Percentiles rank a stretch among this genome's conserved stretches.
These are phyloP conservation scores for Platichthys stellatus DNA, from an alignment of 2,113 vertebrate genomes.

Conservation along the genomic window DNA sequence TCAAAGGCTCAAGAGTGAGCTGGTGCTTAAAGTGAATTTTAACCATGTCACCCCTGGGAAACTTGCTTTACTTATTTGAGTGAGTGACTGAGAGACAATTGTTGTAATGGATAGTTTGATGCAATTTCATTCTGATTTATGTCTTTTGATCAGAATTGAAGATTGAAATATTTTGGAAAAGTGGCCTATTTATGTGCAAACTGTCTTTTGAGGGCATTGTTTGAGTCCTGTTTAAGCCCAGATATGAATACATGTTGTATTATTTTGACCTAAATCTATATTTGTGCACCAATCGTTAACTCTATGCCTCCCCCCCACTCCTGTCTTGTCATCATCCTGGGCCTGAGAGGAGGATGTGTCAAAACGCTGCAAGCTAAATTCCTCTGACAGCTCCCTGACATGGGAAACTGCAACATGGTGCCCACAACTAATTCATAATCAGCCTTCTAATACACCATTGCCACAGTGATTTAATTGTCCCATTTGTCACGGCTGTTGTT, in stretches of 20 bases:
- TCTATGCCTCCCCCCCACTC: background rate
- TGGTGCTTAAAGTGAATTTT: background rate
- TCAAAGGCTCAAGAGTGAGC: background rate
- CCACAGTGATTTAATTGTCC: conserved; percentile 82
- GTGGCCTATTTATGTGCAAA: background rate
- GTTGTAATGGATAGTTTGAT: background rate
- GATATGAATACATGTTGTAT: background rate
- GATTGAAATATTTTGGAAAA: background rate
- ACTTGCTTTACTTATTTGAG: too few relatives aligned
- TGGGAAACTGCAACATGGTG: conserved; percentile 66
- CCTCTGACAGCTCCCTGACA: conserved; percentile 73
- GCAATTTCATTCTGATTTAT: too few relatives aligned
- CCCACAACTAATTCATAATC: conserved; percentile 82
- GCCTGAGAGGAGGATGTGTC: conserved; percentile 26
- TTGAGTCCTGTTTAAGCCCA: conserved; percentile 8
- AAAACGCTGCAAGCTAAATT: conserved; percentile 61
- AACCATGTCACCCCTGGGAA: too few relatives aligned
- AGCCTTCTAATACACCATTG: conserved; percentile 78
- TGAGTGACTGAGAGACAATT: too few relatives aligned
- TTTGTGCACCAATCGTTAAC: background rate
- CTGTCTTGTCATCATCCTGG: background rate
- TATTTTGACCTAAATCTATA: conserved; percentile 18
- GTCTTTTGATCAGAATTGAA: background rate
- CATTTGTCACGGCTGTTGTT: conserved; percentile 82
- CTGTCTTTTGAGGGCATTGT: background rate